A percentile compares a stretch with the other conserved stretches of the same genome.
phyloP scores from a whole-genome alignment of 2,888 invertebrate genomes.

The Nomada ferruginata region DNA sequence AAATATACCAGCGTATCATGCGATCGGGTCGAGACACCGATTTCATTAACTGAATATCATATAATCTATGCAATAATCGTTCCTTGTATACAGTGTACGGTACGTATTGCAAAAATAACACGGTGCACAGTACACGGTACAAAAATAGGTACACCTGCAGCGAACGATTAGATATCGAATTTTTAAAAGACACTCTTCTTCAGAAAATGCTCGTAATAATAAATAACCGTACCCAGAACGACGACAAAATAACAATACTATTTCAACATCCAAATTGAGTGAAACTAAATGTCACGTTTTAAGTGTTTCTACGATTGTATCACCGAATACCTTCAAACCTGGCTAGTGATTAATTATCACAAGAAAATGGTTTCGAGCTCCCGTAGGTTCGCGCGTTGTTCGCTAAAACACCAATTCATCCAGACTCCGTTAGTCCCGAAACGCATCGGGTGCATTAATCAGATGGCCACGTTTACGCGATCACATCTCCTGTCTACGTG shows the following conservation, averaged over 20 bases:
- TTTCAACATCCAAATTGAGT: too few relatives aligned
- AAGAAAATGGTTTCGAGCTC: neutral
- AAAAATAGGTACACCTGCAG: too few relatives aligned
- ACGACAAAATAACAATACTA: too few relatives aligned
- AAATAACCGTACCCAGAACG: too few relatives aligned
- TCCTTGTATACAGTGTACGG: too few relatives aligned
- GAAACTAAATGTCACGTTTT: too few relatives aligned
- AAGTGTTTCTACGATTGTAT: neutral
- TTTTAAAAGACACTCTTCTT: too few relatives aligned
- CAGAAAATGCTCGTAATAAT: too few relatives aligned
- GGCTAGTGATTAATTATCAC: conserved; percentile 12
- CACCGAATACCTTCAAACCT: neutral
- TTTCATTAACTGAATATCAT: neutral
- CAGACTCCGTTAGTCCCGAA: conserved; percentile 15
- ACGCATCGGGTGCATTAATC: conserved; percentile 58
- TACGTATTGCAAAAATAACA: too few relatives aligned
- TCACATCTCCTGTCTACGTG: conserved; percentile 36
- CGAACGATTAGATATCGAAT: too few relatives aligned
- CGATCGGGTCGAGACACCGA: conserved; percentile 9
- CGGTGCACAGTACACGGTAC: too few relatives aligned
- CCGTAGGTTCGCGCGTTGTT: conserved; percentile 30
- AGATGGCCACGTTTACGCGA: conserved; percentile 37
- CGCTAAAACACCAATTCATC: conserved; percentile 30
- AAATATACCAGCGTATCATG: neutral
- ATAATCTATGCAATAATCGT: neutral